phyloP scores from a whole-genome alignment of 2,888 invertebrate genomes.

The Mythimna lalbum region DNA sequence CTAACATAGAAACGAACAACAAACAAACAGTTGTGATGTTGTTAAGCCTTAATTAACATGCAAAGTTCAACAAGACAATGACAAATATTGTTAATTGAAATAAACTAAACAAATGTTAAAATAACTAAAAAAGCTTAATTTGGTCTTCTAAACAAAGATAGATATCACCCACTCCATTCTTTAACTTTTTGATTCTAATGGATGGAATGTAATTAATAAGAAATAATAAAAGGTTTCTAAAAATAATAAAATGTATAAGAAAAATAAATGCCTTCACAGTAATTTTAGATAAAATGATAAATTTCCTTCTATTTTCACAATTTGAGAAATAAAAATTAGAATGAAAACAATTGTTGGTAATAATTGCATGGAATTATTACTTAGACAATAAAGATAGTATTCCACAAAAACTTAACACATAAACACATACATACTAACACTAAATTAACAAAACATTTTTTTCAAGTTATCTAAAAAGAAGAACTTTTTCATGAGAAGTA shows the following conservation, averaged over 20 bases:
- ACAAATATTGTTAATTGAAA: not conserved
- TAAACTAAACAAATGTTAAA: not conserved
- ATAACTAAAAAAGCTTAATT: constrained; percentile 1
- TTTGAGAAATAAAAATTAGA: not conserved
- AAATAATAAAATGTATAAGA: constrained; percentile 13
- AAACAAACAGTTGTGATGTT: constrained; percentile 31
- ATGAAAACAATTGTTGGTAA: not conserved
- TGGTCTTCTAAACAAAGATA: not conserved
- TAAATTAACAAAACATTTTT: constrained; percentile 6
- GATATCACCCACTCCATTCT: not conserved
- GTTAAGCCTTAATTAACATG: constrained; percentile 26
- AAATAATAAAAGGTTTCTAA: constrained; percentile 7
- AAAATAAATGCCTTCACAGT: constrained; percentile 36
- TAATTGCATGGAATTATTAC: not conserved
- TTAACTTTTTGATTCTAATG: not conserved
- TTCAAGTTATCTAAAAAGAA: not conserved
- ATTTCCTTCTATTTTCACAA: not conserved
- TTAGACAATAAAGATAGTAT: not conserved
- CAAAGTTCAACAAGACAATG: constrained; percentile 10
- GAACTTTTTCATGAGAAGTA: not conserved
- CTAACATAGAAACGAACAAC: constrained; percentile 17
- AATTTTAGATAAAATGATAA: constrained; percentile 11
- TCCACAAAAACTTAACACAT: constrained; percentile 13
- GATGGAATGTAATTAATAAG: constrained; percentile 44
- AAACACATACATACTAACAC: not conserved